These are phyloP conservation scores for Cirrhinus mrigala DNA, from an alignment of 2,797 vertebrate species.

Conservation along the genomic window DNA sequence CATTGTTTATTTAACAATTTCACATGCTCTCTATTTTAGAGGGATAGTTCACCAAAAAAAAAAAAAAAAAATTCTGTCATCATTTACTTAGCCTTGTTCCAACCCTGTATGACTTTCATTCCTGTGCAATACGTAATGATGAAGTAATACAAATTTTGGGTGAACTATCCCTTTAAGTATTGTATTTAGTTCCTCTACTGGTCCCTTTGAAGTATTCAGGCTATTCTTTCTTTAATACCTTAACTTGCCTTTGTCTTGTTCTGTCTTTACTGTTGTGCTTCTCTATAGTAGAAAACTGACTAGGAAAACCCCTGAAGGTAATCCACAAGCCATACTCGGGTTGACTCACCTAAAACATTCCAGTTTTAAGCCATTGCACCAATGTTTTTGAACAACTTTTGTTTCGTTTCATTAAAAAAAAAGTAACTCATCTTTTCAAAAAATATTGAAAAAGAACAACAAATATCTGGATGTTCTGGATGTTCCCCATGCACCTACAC, in stretches of 20 bases:
- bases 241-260: slow-evolving; percentile 94
- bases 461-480: slow-evolving; percentile 44
- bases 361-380: slow-evolving; percentile 86
- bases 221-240: slow-evolving; percentile 74
- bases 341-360: slow-evolving; percentile 88
- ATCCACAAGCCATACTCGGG: slow-evolving; percentile 83
- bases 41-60: neutral
- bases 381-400: slow-evolving; percentile 72
- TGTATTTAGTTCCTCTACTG: slow-evolving; percentile 28
- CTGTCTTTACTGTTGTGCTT: slow-evolving; percentile 95
- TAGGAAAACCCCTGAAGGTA: slow-evolving; percentile 97
- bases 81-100: neutral
- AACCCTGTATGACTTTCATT: neutral
- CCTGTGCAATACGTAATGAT: neutral
- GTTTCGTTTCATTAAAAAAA: slow-evolving; percentile 15
- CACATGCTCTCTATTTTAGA: slow-evolving; percentile 47
- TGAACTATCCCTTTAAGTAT: slow-evolving; percentile 16
- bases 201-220: slow-evolving; percentile 63
- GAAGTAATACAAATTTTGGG: neutral
- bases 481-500: slow-evolving; percentile 70
- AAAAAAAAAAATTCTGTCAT: neutral
- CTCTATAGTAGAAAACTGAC: slow-evolving; percentile 99
- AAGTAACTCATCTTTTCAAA: slow-evolving; percentile 14
- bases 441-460: neutral
- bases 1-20: slow-evolving; percentile 39